Evolutionary conservation across 1,140 invertebrate species (phyloP).

Genomic region (Wiebesia pumilae): DNA sequence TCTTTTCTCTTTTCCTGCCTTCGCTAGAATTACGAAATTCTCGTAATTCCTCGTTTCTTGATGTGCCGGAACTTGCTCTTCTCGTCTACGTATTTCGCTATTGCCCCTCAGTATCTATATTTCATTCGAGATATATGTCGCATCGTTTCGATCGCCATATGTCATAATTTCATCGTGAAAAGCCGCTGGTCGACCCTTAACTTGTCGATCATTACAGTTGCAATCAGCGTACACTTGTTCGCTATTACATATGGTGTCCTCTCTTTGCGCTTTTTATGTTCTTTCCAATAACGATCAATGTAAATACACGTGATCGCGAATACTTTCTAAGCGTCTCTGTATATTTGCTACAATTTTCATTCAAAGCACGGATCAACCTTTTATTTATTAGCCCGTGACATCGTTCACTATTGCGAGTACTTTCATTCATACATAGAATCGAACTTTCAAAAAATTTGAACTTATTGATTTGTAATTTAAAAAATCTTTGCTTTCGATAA

Average conservation of each 20-base stretch:
- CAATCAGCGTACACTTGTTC: background rate
- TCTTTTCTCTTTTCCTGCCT: background rate
- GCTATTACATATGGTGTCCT: no score
- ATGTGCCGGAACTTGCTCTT: background rate
- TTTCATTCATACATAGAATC: no score
- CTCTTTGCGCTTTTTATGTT: background rate
- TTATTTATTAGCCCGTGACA: no score
- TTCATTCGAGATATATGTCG: conserved; percentile 3
- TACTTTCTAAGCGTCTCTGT: no score
- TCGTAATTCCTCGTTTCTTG: conserved; percentile 13
- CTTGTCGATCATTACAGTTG: conserved; percentile 8
- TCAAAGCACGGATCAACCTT: no score
- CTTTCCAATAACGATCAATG: background rate
- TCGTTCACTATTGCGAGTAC: no score
- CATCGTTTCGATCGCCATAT: background rate
- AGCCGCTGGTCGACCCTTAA: background rate
- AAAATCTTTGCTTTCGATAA: no score
- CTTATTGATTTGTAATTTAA: no score
- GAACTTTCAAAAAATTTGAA: no score
- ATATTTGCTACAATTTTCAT: no score
- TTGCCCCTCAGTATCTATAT: background rate
- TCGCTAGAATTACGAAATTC: background rate
- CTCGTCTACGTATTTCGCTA: background rate
- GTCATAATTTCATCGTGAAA: background rate
- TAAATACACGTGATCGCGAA: background rate